A percentile compares a stretch with the other conserved stretches of the same genome.
These are phyloP conservation scores for Tribolium madens DNA, from an alignment of 1,140 invertebrate species.

Conservation along the genomic window DNA sequence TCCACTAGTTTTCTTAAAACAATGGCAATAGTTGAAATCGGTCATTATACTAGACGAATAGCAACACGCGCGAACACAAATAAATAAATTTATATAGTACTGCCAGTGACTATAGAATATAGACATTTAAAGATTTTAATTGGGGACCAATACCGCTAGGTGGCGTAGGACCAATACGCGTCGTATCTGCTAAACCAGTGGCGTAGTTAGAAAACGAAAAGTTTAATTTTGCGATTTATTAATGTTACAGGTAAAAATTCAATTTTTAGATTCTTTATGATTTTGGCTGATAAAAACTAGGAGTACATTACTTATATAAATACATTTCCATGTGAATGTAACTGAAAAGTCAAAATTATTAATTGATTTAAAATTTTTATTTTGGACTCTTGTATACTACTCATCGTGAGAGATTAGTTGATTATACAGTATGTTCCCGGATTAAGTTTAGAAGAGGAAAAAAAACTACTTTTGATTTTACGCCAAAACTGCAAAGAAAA, in stretches of 20 bases:
- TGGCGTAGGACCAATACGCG: constrained; percentile 6
- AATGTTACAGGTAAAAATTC: background rate
- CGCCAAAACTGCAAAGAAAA: no score
- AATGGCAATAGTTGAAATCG: background rate
- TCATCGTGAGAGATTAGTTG: no score
- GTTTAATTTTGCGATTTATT: constrained; percentile 4
- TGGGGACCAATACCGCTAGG: constrained; percentile 7
- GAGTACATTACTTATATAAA: no score
- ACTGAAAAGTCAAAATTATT: no score
- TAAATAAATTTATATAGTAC: no score
- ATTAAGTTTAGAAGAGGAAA: no score
- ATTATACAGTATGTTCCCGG: no score
- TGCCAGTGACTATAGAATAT: background rate
- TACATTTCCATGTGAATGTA: no score
- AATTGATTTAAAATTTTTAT: no score
- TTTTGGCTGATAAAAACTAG: background rate
- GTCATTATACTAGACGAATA: background rate
- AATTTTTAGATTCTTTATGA: constrained; percentile 8
- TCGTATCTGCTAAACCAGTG: background rate
- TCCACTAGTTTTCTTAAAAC: background rate
- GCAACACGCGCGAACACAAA: background rate
- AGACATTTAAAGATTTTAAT: background rate
- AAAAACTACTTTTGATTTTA: no score
- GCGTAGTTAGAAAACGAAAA: background rate
- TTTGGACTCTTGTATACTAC: no score